Base-by-base conservation (phyloP, 2,797 vertebrate genomes). In the Pagetopsis macropterus region DNA sequence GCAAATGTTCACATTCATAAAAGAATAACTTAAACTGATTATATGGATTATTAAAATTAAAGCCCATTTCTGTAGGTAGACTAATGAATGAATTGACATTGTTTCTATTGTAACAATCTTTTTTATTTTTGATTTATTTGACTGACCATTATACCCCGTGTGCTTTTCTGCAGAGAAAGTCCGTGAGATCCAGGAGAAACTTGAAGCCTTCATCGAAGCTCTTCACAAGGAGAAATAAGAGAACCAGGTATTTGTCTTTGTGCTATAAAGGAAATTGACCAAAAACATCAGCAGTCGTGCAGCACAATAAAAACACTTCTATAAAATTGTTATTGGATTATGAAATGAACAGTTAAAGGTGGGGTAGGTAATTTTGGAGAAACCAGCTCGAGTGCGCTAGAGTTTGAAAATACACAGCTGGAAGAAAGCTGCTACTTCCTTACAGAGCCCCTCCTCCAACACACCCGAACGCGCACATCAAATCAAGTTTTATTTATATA, bases 121-220 rank as follows among this genome's bases (percentile, higher is more conserved):
- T n/a, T 49, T 51, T 23, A 11, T 9, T 2, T 49, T 16, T 49
- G 46, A 27, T 45, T 14, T 56, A 31, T 59, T 58, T 76, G 13
- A 65, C 23, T 23, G 69, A 73, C 72, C 17, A 15, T 27, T 27
- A 3, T 33, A 2, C 44, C 50, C 65, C 72, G 27, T 83, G 27
- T 76, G 57, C 49, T 69, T 81, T 40, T 82, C 68, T 89, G 61
- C 90, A 99, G 98, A 99, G 93, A 98, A 98, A 95, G 98, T 99
- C 65, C 96, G 98, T 62, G 98, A 99, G 95, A 99, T 99, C 90
- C 98, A 99, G 92, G 98, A 99, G 93, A 99, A 99, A 94, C 97
- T 99, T 92, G 98, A 99, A 96, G 96, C 95, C 78, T 99, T 99
- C 92, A 99, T 99, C 78, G 98, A 99, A 95, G 97, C 98, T 87